Conservation (phyloP, 92 coral and sea anemone species). For the Palythoa heliodiscus region DNA sequence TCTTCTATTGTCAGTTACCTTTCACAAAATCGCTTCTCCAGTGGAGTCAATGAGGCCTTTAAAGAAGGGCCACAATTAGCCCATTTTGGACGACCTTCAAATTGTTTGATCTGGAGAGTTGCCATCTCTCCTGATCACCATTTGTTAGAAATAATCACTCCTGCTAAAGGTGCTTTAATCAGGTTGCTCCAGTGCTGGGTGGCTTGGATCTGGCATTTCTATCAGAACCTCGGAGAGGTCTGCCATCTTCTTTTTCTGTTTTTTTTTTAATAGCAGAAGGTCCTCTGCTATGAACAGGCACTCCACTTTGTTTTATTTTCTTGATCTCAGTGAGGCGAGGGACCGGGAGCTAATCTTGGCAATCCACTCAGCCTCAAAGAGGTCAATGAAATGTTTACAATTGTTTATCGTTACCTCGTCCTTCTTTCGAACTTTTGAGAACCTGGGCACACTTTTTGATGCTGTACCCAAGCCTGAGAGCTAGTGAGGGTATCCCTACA, state of each 20-base stretch:
- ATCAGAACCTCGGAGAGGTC: background rate
- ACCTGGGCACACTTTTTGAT: background rate
- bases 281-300: background rate
- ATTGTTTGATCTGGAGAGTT: conserved; percentile 2
- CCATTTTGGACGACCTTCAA: conserved; percentile 47
- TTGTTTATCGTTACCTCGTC: background rate
- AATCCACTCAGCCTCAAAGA: conserved; percentile 51
- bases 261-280: no score
- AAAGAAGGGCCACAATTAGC: conserved; percentile 19
- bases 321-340: conserved; percentile 40
- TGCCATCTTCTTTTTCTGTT: background rate
- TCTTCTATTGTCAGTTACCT: conserved; percentile 8
- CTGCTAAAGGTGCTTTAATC: background rate
- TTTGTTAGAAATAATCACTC: background rate
- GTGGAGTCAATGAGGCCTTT: background rate
- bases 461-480: background rate
- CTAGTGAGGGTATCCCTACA: background rate
- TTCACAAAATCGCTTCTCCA: conserved; percentile 47
- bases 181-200: background rate
- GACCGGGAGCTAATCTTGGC: conserved; percentile 43
- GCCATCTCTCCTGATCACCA: background rate
- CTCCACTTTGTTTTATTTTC: no score
- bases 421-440: background rate
- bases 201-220: background rate
- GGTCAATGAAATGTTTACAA: conserved; percentile 28